These are phyloP conservation scores for Dyspetes luteomarginatus DNA, from an alignment of 2,888 invertebrate species.

Conservation along the genomic window DNA sequence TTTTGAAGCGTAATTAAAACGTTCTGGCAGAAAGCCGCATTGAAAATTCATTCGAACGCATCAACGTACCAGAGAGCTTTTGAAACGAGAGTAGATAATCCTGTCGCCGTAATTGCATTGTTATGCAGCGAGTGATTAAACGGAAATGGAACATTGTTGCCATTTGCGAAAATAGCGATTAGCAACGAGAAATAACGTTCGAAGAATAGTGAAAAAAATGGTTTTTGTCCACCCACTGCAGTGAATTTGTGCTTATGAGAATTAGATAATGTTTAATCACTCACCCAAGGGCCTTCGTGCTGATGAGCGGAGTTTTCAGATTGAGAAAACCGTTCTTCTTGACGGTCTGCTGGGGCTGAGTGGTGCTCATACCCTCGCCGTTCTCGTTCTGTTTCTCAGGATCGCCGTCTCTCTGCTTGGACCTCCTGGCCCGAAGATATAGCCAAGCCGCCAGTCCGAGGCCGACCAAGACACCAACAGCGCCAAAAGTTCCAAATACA, in stretches of 20 bases:
- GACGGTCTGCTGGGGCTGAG: conserved; percentile 69
- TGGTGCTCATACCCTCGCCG: conserved; percentile 83
- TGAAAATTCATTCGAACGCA: too few relatives aligned
- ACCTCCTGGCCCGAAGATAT: conserved; percentile 85
- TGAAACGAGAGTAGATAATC: too few relatives aligned
- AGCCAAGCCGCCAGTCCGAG: conserved; percentile 85
- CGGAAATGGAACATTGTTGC: background rate
- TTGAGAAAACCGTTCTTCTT: conserved; percentile 89
- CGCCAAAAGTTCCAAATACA: conserved; percentile 87
- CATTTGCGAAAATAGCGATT: background rate
- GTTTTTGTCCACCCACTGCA: background rate
- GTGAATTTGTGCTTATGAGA: too few relatives aligned
- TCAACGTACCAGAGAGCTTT: too few relatives aligned
- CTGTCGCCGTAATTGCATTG: too few relatives aligned
- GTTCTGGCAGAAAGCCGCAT: too few relatives aligned
- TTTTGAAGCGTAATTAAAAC: too few relatives aligned
- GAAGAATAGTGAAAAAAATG: conserved; percentile 4
- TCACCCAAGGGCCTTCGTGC: conserved; percentile 90
- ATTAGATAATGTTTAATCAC: too few relatives aligned
- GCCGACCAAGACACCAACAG: conserved; percentile 85
- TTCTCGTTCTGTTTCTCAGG: conserved; percentile 85
- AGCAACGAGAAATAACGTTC: background rate
- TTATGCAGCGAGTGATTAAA: too few relatives aligned
- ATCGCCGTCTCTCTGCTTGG: conserved; percentile 85
- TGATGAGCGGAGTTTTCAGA: conserved; percentile 89